phyloP scores from a whole-genome alignment of 2,797 vertebrate genomes.

The Pelochelys cantorii region DNA sequence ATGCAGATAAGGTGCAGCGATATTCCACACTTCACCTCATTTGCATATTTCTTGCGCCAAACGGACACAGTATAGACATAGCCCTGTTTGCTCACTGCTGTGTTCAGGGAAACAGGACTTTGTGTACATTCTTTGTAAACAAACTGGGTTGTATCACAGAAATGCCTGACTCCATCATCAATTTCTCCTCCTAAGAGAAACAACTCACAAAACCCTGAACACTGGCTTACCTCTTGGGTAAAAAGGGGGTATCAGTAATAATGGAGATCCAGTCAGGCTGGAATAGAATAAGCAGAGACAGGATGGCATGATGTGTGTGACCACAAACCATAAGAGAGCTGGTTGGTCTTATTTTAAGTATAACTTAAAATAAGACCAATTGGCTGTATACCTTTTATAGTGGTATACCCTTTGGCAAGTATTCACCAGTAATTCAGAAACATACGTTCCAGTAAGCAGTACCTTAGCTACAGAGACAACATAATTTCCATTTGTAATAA shows the following conservation, averaged over 20 bases:
- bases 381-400: not conserved
- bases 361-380: too few relatives aligned
- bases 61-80: too few relatives aligned
- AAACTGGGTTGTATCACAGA: too few relatives aligned
- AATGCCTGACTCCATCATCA: not conserved
- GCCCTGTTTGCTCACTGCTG: not conserved
- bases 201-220: not conserved
- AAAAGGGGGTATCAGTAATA: not conserved
- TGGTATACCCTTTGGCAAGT: not conserved
- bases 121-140: not conserved
- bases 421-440: not conserved
- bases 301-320: not conserved
- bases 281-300: not conserved
- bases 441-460: not conserved
- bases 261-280: not conserved
- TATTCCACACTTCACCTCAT: too few relatives aligned
- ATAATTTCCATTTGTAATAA: not conserved
- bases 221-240: not conserved
- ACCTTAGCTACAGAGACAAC: not conserved
- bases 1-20: too few relatives aligned
- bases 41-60: too few relatives aligned
- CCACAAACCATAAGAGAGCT: not conserved
- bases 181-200: not conserved
- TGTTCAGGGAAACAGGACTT: not conserved
- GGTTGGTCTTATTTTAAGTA: slow-evolving; percentile 1